These are phyloP conservation scores for Paedocypris sp. DNA, from an alignment of 2,113 vertebrate species.

Conservation along the genomic window DNA sequence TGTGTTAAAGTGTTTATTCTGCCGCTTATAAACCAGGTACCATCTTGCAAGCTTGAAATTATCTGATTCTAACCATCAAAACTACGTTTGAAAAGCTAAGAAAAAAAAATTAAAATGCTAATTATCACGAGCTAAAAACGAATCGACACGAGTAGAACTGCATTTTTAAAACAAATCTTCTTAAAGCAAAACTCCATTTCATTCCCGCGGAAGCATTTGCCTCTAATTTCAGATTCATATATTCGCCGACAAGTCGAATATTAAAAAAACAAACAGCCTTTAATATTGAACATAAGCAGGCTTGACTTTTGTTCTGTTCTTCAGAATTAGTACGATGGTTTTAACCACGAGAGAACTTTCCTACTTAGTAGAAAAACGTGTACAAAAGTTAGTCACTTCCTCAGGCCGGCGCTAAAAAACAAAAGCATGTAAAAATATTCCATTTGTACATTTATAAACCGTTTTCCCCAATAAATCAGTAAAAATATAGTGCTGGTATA, in stretches of 20 bases:
- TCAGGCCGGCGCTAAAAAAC: slow-evolving; percentile 66
- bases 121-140: no score
- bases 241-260: background rate
- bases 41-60: background rate
- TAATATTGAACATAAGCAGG: background rate
- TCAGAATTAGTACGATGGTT: slow-evolving; percentile 31
- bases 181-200: no score
- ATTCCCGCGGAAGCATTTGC: no score
- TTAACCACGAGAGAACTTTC: slow-evolving; percentile 52
- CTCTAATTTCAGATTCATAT: no score
- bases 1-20: slow-evolving; percentile 11
- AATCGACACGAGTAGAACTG: no score
- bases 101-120: no score
- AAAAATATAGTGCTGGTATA: slow-evolving; percentile 59
- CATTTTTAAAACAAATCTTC: no score
- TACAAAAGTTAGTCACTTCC: slow-evolving; percentile 54
- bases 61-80: background rate
- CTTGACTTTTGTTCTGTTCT: slow-evolving; percentile 26
- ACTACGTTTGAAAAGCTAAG: background rate
- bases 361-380: slow-evolving; percentile 75
- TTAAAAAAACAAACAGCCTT: background rate
- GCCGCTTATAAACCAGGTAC: background rate
- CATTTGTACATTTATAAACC: slow-evolving; percentile 71
- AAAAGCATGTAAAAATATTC: slow-evolving; percentile 71
- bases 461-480: slow-evolving; percentile 57